Conservation (phyloP, 2,888 invertebrate genomes). For the Drosophila borealis region DNA sequence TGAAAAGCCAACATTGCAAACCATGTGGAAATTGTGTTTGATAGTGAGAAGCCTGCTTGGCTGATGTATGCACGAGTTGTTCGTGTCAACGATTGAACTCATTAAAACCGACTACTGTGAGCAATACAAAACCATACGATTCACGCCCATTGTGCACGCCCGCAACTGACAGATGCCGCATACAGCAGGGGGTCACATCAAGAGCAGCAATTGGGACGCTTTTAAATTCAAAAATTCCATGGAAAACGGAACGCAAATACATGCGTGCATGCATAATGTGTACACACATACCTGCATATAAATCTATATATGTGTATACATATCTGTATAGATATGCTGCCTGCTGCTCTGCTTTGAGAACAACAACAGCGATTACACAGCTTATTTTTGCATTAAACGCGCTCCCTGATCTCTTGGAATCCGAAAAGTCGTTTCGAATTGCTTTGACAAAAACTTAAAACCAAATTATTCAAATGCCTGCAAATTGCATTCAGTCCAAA, state of each 20-base stretch:
- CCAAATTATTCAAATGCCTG: conserved; percentile 33
- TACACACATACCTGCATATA: conserved; percentile 3
- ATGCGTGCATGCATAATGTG: neutral
- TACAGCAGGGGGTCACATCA: conserved; percentile 30
- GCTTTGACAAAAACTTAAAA: conserved; percentile 17
- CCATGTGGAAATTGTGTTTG: too few species aligned
- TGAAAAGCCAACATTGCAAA: too few species aligned
- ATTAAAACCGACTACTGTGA: conserved; percentile 29
- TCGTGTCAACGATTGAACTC: conserved; percentile 27
- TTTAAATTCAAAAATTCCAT: conserved; percentile 33
- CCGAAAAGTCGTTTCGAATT: neutral
- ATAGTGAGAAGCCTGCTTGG: too few species aligned
- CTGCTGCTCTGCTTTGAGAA: neutral
- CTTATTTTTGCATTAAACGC: neutral
- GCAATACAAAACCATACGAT: neutral
- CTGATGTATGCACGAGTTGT: conserved; percentile 1
- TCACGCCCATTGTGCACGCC: neutral
- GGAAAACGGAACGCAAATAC: conserved; percentile 12
- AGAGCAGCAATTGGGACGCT: conserved; percentile 33
- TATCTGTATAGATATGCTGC: neutral
- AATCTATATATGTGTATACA: neutral
- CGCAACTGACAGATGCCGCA: conserved; percentile 23
- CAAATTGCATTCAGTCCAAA: conserved; percentile 35
- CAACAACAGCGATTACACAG: neutral
- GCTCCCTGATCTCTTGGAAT: neutral